These are phyloP conservation scores for Lepus americanus DNA, from an alignment of 2,113 vertebrate genomes.

Conservation along the genomic window DNA sequence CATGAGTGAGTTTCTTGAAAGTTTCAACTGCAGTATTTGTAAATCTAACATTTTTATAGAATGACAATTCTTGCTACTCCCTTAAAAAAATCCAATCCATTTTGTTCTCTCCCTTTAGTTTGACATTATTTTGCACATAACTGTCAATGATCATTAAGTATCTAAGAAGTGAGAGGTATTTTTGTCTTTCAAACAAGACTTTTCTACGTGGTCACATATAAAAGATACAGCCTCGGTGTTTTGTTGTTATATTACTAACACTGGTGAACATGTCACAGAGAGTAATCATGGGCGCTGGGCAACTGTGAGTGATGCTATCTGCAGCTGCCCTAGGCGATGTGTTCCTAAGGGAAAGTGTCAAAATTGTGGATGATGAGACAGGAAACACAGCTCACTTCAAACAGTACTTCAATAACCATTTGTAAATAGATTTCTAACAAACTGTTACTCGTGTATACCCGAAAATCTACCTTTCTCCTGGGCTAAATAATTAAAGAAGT, in stretches of 20 bases:
- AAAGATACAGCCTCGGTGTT: background rate
- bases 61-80: conserved; percentile 4
- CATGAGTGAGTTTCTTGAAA: conserved; percentile 30
- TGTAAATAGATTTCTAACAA: background rate
- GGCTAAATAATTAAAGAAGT: conserved; percentile 55
- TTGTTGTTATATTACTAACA: background rate
- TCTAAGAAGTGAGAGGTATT: background rate
- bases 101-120: background rate
- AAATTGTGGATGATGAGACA: background rate
- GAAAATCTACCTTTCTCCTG: conserved; percentile 60
- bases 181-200: background rate
- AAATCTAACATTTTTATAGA: background rate
- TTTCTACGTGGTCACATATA: background rate
- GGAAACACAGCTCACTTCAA: conserved; percentile 22
- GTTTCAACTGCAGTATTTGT: conserved; percentile 25
- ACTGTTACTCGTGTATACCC: conserved; percentile 43
- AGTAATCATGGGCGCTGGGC: background rate
- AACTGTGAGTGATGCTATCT: background rate
- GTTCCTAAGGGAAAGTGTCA: conserved; percentile 11
- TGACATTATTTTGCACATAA: background rate
- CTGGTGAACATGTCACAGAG: background rate
- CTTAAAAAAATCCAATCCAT: background rate
- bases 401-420: conserved; percentile 46
- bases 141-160: background rate
- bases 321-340: background rate